These are phyloP conservation scores for Physocephala rufipes DNA, from an alignment of 2,888 invertebrate species.

Conservation along the genomic window DNA sequence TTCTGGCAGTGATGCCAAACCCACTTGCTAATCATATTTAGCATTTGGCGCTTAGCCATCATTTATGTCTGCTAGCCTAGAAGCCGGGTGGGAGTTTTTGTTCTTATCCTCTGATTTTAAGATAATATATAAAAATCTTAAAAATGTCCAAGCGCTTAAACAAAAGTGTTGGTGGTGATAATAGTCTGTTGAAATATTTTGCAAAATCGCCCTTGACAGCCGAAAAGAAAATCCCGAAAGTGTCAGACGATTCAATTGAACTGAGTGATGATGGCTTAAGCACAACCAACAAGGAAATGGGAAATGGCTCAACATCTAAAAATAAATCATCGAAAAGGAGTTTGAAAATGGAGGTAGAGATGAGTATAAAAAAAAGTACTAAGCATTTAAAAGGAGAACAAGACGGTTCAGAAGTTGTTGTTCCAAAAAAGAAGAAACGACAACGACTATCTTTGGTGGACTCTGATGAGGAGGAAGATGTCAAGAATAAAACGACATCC, in stretches of 20 bases:
- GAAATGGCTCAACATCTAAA: not conserved
- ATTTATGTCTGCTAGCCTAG: too few species aligned
- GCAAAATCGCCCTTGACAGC: conserved; percentile 69
- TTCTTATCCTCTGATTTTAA: not conserved
- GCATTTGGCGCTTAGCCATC: conserved; percentile 51
- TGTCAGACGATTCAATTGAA: conserved; percentile 42
- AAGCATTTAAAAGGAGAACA: conserved; percentile 19
- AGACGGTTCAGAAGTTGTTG: conserved; percentile 65
- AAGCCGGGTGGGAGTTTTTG: not conserved
- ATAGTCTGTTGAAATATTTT: conserved; percentile 77
- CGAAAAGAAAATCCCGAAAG: conserved; percentile 49
- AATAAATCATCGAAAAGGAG: conserved; percentile 13
- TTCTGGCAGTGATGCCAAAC: too few species aligned
- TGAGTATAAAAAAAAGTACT: not conserved
- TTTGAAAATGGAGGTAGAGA: conserved; percentile 14
- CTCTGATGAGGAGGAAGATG: conserved; percentile 51
- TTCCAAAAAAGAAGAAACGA: conserved; percentile 64
- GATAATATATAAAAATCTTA: not conserved
- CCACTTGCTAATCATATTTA: too few species aligned
- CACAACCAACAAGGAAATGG: not conserved
- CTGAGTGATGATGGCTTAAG: conserved; percentile 37
- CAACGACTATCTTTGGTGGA: conserved; percentile 52
- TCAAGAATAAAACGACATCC: not conserved
- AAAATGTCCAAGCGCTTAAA: conserved; percentile 59
- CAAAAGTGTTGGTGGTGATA: conserved; percentile 59